Base-by-base conservation (phyloP, 2,888 invertebrate species). In the Drosophila mercatorum region DNA sequence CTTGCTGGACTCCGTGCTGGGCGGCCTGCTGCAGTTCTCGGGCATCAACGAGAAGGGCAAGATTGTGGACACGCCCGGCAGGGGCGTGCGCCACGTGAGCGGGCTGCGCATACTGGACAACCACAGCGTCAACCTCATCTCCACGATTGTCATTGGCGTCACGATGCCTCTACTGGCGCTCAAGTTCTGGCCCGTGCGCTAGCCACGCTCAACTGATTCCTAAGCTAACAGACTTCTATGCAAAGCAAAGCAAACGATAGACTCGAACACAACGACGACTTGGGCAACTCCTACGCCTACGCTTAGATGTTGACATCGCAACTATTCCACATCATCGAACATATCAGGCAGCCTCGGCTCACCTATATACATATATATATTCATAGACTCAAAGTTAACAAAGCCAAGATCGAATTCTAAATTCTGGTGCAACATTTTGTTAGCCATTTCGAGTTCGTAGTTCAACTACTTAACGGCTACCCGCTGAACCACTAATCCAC, bases 21-120 rank as follows among this genome's bases (percentile, higher is more conserved):
- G 98, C 52, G 98, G 97, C 4, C 96, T 96, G 8, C 90, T 97
- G 49, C 98, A 98, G 93, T 98, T 95, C 92, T 97, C 97, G 81
- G 98, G 97, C 94, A 90, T 96, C 28, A 95, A 96, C 89, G 94
- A 94, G 73, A 93, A 94, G 69, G 96, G 96, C 7, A 94, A 94
- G 83, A 94, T 98, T 60, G 96, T 97, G 0, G 95, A 96, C 75
- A 94, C 94, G 57, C 95, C 96, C 3, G 96, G 95, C 56, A 93
- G 94, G 70, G 94, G 95, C 31, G 94, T 97, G 0, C 94, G 94
- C 73, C 95, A 97, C 90, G 96, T 98, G 72, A 95, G 96, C 90
- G 98, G 98, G 6, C 92, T 94, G 64, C 94, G 95, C 80, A 93
- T 97, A 57, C 92, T 98, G 49, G 97, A 97, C 91, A 98, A 98